phyloP scores from a whole-genome alignment of 30 jellyfish, hydroid and myxozoan species.

The Turritopsis dohrnii region DNA sequence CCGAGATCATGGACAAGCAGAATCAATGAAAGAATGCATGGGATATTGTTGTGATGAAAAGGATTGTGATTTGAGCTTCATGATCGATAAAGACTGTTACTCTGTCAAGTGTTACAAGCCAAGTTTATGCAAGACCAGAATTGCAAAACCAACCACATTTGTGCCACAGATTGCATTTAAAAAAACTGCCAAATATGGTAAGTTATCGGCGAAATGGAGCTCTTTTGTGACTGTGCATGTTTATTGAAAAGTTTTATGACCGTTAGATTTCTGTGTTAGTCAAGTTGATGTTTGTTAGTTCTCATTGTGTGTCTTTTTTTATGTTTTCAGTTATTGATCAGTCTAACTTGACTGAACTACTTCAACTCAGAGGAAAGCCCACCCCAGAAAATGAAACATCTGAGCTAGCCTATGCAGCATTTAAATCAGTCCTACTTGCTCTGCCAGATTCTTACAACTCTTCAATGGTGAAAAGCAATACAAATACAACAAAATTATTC shows the following conservation, averaged over 20 bases:
- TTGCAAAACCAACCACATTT: constrained; percentile 91
- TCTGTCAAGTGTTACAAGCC: constrained; percentile 77
- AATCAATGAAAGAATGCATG: constrained; percentile 79
- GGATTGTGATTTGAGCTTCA: constrained; percentile 85
- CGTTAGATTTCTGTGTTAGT: not conserved
- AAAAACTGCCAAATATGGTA: constrained; percentile 72
- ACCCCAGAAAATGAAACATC: constrained; percentile 30
- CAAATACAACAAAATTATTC: not conserved
- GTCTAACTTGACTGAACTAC: constrained; percentile 18
- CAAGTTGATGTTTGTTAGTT: not conserved
- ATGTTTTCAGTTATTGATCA: constrained; percentile 8
- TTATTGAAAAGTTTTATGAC: too few relatives aligned
- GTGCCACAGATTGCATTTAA: constrained; percentile 79
- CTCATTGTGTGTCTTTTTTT: constrained; percentile 9
- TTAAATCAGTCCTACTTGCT: constrained; percentile 21
- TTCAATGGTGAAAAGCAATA: constrained; percentile 2
- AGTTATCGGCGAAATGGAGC: not conserved
- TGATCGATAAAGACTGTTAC: constrained; percentile 90
- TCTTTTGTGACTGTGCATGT: not conserved
- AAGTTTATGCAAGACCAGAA: constrained; percentile 60
- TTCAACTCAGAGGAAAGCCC: constrained; percentile 10
- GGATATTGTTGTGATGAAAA: constrained; percentile 75
- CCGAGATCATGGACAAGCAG: constrained; percentile 88
- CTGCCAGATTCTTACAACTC: constrained; percentile 16
- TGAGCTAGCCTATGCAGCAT: constrained; percentile 31